phyloP scores from a whole-genome alignment of 1,140 invertebrate genomes.

The Eueides isabella region DNA sequence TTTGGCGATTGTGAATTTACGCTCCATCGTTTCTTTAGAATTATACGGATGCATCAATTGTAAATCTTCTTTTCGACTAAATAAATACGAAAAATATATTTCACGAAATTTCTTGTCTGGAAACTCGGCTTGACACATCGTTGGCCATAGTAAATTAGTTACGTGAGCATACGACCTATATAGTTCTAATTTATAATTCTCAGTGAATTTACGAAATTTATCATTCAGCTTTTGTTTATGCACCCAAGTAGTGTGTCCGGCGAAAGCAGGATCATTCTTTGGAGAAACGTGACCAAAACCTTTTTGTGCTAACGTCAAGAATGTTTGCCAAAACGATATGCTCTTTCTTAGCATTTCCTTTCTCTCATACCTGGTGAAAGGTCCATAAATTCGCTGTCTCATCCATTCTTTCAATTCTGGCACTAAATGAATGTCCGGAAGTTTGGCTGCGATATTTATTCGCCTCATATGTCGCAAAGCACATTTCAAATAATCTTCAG shows the following conservation, averaged over 20 bases:
- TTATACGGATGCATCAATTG: constrained; percentile 68
- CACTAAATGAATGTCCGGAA: constrained; percentile 67
- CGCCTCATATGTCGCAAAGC: constrained; percentile 58
- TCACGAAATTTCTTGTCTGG: constrained; percentile 72
- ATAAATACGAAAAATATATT: constrained; percentile 73
- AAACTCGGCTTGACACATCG: constrained; percentile 67
- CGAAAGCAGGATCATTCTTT: constrained; percentile 48
- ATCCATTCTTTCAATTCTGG: constrained; percentile 74
- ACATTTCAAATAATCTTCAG: constrained; percentile 66
- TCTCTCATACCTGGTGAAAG: constrained; percentile 46
- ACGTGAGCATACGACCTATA: constrained; percentile 62
- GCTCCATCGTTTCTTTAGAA: constrained; percentile 52
- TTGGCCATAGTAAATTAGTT: constrained; percentile 67
- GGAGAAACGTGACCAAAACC: constrained; percentile 57
- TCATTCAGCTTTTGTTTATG: constrained; percentile 62
- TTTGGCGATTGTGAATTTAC: constrained; percentile 45
- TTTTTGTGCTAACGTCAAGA: constrained; percentile 49
- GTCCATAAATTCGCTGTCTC: constrained; percentile 64
- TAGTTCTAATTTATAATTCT: constrained; percentile 57
- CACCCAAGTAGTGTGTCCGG: constrained; percentile 57
- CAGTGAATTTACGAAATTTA: constrained; percentile 57
- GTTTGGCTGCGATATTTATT: constrained; percentile 62
- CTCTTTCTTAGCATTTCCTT: constrained; percentile 53
- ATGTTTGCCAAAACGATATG: constrained; percentile 53
- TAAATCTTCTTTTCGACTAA: constrained; percentile 56